Percentiles rank a stretch among this genome's conserved stretches.
phyloP scores from a whole-genome alignment of 1,140 invertebrate species.

The Conopomorpha cramerella region DNA sequence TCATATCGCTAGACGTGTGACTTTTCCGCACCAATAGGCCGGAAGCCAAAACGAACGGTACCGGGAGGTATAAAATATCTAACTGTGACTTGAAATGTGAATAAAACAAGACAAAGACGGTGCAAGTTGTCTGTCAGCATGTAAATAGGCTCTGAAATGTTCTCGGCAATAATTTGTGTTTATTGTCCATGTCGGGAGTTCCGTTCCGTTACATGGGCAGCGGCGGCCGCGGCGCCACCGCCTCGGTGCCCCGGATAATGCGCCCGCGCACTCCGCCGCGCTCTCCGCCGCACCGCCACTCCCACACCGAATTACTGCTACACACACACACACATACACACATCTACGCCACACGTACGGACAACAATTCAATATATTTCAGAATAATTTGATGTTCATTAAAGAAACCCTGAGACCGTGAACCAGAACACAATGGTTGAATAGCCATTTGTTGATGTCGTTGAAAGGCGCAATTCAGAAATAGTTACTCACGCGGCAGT shows the following conservation, averaged over 20 bases:
- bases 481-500: slow-evolving; percentile 43
- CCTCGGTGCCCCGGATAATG: slow-evolving; percentile 38
- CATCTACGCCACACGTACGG: slow-evolving; percentile 28
- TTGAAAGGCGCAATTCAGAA: slow-evolving; percentile 45
- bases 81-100: neutral
- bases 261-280: slow-evolving; percentile 10
- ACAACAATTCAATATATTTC: slow-evolving; percentile 59
- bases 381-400: slow-evolving; percentile 58
- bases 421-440: slow-evolving; percentile 59
- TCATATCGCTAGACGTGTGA: too few species aligned
- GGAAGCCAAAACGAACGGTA: slow-evolving; percentile 1
- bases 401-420: slow-evolving; percentile 55
- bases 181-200: slow-evolving; percentile 51
- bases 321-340: too few species aligned
- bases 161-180: slow-evolving; percentile 60
- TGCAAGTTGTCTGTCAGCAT: slow-evolving; percentile 23
- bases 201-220: slow-evolving; percentile 49
- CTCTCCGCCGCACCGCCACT: too few species aligned
- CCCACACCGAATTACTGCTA: too few species aligned
- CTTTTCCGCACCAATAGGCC: slow-evolving; percentile 17
- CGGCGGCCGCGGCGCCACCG: too few species aligned
- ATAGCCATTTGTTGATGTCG: slow-evolving; percentile 52
- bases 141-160: slow-evolving; percentile 48
- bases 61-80: slow-evolving; percentile 1
- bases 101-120: neutral